Percentiles rank a stretch among this genome's conserved stretches.
These are phyloP conservation scores for Crossaster papposus DNA, from an alignment of 53 echinoderm and acorn worm species.

Conservation along the genomic window DNA sequence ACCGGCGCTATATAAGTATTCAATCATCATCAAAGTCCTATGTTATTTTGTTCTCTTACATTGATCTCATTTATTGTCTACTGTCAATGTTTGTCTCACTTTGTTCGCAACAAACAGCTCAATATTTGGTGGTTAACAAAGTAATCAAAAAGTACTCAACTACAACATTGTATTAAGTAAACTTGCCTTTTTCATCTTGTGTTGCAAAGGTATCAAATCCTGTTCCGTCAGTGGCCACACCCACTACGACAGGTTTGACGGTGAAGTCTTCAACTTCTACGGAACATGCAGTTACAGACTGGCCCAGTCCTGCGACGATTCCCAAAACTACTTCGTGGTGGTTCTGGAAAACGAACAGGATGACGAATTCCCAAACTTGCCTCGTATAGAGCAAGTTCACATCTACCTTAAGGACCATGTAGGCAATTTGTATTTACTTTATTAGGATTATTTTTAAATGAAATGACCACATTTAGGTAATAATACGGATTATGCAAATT, in stretches of 20 bases:
- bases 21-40: too few relatives aligned
- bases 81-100: too few relatives aligned
- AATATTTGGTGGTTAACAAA: too few relatives aligned
- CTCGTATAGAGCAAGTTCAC: constrained; percentile 6
- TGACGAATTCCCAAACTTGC: not conserved
- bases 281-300: constrained; percentile 11
- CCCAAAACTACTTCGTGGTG: not conserved
- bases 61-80: too few relatives aligned
- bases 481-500: too few relatives aligned
- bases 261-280: not conserved
- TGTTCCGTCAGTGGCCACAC: constrained; percentile 8
- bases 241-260: constrained; percentile 17
- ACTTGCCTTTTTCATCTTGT: not conserved
- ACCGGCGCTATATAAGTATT: too few relatives aligned
- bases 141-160: too few relatives aligned
- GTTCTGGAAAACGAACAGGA: constrained; percentile 17
- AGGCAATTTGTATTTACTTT: not conserved
- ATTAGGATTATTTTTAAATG: too few relatives aligned
- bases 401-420: constrained; percentile 1
- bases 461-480: too few relatives aligned
- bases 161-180: not conserved
- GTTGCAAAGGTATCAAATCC: not conserved
- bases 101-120: too few relatives aligned
- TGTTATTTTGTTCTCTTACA: too few relatives aligned
- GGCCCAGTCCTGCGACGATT: not conserved